Conservation (phyloP, 2,888 invertebrate species). For the Cataglyphis altisquamis region DNA sequence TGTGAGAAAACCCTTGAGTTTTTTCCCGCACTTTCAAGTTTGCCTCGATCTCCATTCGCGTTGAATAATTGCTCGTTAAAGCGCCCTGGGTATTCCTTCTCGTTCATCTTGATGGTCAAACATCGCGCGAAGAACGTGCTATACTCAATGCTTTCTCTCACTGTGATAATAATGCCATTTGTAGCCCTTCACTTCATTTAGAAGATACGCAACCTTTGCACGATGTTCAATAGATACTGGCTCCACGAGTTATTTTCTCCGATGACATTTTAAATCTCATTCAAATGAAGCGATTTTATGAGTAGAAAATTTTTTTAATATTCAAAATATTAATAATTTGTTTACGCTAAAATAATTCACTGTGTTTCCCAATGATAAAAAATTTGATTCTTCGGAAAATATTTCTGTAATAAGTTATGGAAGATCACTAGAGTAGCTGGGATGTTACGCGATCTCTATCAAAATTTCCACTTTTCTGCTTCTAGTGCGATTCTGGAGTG, state of each 20-base stretch:
- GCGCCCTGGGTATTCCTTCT: conserved; percentile 48
- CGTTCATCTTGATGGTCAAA: conserved; percentile 39
- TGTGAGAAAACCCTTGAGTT: conserved; percentile 53
- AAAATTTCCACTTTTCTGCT: conserved; percentile 64
- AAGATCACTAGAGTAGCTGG: background rate
- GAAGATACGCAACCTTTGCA: background rate
- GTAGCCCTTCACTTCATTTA: background rate
- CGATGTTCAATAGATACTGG: background rate
- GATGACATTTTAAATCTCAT: background rate
- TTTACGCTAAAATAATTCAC: background rate
- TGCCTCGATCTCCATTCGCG: conserved; percentile 50
- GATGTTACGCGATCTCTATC: background rate
- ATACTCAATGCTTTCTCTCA: conserved; percentile 15
- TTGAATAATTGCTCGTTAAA: conserved; percentile 77
- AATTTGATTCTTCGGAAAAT: background rate
- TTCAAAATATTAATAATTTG: background rate
- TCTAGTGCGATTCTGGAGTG: conserved; percentile 96
- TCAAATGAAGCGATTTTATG: background rate
- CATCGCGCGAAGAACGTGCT: background rate
- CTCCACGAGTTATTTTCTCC: background rate
- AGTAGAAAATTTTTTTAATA: background rate
- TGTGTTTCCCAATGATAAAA: background rate
- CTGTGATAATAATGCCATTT: background rate
- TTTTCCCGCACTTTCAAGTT: conserved; percentile 19
- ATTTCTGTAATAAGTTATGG: background rate